Conservation (phyloP, 2,888 invertebrate genomes). For the Oscheius sp. region DNA sequence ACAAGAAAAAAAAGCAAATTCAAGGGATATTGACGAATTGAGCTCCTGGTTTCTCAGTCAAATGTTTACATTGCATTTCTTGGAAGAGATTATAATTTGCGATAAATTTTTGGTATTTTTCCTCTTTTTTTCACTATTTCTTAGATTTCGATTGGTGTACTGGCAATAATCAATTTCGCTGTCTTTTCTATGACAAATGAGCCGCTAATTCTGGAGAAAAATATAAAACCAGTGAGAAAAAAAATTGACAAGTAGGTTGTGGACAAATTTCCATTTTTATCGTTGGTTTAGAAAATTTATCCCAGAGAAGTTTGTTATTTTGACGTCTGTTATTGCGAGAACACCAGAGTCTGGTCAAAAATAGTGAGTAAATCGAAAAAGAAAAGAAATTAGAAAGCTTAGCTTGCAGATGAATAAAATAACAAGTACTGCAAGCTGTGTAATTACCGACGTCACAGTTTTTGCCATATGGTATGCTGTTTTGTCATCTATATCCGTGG, state of each 20-base stretch:
- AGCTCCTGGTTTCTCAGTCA: constrained; percentile 3
- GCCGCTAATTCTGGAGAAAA: neutral
- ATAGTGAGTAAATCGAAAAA: neutral
- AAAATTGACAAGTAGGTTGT: neutral
- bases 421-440: neutral
- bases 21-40: constrained; percentile 5
- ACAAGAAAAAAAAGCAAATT: too few species aligned
- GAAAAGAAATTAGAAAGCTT: neutral
- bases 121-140: neutral
- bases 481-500: constrained; percentile 9
- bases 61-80: constrained; percentile 8
- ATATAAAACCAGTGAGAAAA: neutral
- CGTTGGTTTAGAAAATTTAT: neutral
- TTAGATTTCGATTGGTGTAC: neutral
- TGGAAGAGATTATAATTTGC: constrained; percentile 18
- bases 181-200: constrained; percentile 1
- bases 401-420: neutral
- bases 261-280: too few species aligned
- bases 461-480: constrained; percentile 24
- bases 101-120: constrained; percentile 25
- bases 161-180: neutral
- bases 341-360: constrained; percentile 12
- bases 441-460: constrained; percentile 13
- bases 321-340: constrained; percentile 6
- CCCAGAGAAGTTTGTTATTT: constrained; percentile 11